phyloP scores from a whole-genome alignment of 2,888 invertebrate species.

The Cryptops parisi region DNA sequence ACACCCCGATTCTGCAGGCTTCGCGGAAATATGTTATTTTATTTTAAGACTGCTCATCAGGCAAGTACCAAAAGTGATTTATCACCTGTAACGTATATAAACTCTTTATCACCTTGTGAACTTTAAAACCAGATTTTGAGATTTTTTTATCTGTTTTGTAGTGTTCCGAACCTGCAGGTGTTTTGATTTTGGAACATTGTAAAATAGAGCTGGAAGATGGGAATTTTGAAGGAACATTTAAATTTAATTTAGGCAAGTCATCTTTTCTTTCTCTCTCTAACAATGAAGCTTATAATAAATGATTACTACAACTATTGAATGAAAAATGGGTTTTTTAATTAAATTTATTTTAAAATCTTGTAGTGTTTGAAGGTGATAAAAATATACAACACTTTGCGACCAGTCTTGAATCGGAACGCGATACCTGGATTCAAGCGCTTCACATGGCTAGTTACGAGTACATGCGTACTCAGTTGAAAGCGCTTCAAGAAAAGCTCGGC shows the following conservation, averaged over 20 bases:
- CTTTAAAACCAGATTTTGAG: too few relatives aligned
- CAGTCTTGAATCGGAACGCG: constrained; percentile 60
- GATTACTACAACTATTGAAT: neutral
- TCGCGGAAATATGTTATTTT: constrained; percentile 82
- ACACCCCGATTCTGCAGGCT: constrained; percentile 78
- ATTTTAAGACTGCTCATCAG: constrained; percentile 75
- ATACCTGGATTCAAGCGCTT: constrained; percentile 71
- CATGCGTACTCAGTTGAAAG: constrained; percentile 51
- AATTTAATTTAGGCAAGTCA: constrained; percentile 60
- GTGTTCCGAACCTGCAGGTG: constrained; percentile 73
- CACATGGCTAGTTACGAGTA: constrained; percentile 70
- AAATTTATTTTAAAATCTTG: constrained; percentile 18
- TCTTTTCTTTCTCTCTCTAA: neutral
- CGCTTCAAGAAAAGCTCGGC: constrained; percentile 30
- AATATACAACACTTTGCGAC: constrained; percentile 63
- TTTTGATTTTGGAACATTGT: constrained; percentile 78
- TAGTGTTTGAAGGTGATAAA: constrained; percentile 66
- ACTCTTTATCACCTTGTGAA: too few relatives aligned
- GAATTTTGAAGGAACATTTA: constrained; percentile 57
- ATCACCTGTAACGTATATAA: too few relatives aligned
- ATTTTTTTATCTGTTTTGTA: constrained; percentile 9
- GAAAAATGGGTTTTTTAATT: neutral
- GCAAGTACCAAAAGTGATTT: too few relatives aligned
- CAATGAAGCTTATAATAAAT: neutral
- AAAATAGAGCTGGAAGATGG: constrained; percentile 49